A percentile compares a stretch with the other conserved stretches of the same genome.
These are phyloP conservation scores for Tetramorium bicarinatum DNA, from an alignment of 2,888 invertebrate species.

Conservation along the genomic window DNA sequence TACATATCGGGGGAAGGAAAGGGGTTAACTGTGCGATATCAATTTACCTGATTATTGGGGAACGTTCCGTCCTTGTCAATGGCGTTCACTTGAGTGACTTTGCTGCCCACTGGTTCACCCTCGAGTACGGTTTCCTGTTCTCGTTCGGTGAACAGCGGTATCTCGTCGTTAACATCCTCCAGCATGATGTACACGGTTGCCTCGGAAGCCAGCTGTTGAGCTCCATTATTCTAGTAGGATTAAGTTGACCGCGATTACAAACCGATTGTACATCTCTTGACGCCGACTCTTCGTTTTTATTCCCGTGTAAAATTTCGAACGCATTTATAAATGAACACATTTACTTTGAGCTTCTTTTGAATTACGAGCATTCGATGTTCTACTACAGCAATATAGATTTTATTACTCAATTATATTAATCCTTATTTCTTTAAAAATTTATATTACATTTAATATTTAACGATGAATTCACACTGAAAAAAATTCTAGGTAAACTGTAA, in stretches of 20 bases:
- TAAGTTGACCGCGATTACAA: slow-evolving; percentile 32
- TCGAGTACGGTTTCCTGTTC: slow-evolving; percentile 98
- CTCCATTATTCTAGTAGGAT: slow-evolving; percentile 94
- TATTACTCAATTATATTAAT: background rate
- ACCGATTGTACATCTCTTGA: background rate
- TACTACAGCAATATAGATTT: background rate
- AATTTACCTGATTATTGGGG: slow-evolving; percentile 95
- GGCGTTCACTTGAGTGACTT: slow-evolving; percentile 98
- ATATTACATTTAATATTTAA: background rate
- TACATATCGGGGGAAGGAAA: background rate
- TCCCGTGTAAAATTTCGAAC: background rate
- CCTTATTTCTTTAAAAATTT: background rate
- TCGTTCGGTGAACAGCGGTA: slow-evolving; percentile 97
- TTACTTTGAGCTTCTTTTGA: background rate
- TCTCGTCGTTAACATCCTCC: slow-evolving; percentile 98
- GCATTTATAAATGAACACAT: background rate
- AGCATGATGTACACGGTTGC: slow-evolving; percentile 97
- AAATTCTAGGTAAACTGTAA: no score
- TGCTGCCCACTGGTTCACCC: slow-evolving; percentile 97
- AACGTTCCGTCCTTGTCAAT: slow-evolving; percentile 98
- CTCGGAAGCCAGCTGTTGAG: slow-evolving; percentile 97
- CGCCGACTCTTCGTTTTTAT: background rate
- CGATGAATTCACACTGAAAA: background rate
- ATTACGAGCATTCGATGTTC: background rate
- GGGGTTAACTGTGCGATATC: slow-evolving; percentile 23